A percentile compares a stretch with the other conserved stretches of the same genome.
Evolutionary conservation across 1,140 invertebrate genomes (phyloP).

Genomic region (Grapholita molesta): DNA sequence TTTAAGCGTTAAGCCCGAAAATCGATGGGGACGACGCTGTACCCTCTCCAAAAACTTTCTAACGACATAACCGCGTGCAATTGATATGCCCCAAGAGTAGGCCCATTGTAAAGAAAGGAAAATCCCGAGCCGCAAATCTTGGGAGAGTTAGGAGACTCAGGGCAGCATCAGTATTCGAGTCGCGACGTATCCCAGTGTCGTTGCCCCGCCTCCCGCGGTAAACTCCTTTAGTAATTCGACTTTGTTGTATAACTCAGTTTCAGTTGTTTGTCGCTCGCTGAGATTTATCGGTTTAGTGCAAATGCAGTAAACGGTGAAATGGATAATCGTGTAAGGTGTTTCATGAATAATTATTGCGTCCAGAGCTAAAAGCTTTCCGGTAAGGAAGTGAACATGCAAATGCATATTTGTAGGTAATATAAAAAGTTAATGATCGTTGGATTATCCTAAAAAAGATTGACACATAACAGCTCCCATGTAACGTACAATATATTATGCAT

Average conservation of each 20-base stretch:
- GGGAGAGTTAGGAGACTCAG: conserved; percentile 63
- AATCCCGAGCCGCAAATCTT: conserved; percentile 77
- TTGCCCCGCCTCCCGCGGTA: conserved; percentile 55
- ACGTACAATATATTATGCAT: no score
- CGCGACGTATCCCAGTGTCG: conserved; percentile 59
- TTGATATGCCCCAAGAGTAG: conserved; percentile 77
- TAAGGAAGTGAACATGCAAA: no score
- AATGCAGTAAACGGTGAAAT: conserved; percentile 46
- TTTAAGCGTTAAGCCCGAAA: conserved; percentile 56
- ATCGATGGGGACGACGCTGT: conserved; percentile 59
- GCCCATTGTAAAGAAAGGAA: conserved; percentile 78
- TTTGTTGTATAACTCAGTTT: conserved; percentile 78
- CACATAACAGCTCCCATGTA: no score
- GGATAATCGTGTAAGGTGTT: conserved; percentile 24
- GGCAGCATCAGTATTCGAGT: conserved; percentile 67
- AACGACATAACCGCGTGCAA: conserved; percentile 78
- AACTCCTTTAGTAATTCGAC: conserved; percentile 77
- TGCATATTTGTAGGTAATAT: no score
- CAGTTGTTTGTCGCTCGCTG: conserved; percentile 69
- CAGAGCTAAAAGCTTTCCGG: no score
- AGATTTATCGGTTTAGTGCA: conserved; percentile 72
- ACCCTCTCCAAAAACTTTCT: conserved; percentile 70
- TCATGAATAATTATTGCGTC: no score
- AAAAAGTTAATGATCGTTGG: no score
- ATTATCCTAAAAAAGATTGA: no score